Percentiles rank a stretch among this genome's conserved stretches.
Evolutionary conservation across 2,113 vertebrate species (phyloP).

Genomic region (Pangasianodon hypophthalmus): DNA sequence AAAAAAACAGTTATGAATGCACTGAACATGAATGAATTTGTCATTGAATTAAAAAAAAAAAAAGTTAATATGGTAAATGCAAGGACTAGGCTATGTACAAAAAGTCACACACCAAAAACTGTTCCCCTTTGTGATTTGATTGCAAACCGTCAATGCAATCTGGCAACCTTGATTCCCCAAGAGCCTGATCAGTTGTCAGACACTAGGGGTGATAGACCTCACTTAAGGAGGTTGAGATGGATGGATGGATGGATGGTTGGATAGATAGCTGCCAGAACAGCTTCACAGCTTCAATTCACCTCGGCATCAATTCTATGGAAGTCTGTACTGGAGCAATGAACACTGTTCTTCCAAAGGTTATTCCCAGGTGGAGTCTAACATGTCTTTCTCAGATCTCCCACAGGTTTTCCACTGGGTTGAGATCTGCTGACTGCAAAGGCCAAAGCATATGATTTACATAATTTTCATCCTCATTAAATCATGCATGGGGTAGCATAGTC

Average conservation of each 20-base stretch:
- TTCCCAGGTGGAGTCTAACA: too few species aligned
- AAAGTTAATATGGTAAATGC: neutral
- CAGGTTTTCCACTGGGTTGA: too few species aligned
- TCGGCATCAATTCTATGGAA: too few species aligned
- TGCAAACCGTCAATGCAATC: neutral
- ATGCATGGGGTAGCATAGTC: neutral
- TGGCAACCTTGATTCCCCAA: neutral
- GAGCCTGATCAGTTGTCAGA: neutral
- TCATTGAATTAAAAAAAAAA: neutral
- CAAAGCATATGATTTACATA: too few species aligned
- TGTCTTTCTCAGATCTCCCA: too few species aligned
- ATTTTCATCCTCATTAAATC: neutral
- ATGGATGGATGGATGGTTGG: neutral
- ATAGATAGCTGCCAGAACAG: neutral
- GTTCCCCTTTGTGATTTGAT: neutral
- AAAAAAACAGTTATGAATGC: neutral
- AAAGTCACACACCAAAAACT: neutral
- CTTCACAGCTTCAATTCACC: too few species aligned
- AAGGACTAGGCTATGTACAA: neutral
- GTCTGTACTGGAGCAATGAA: too few species aligned
- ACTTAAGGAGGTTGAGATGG: neutral
- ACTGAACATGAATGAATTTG: neutral
- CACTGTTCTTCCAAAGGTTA: too few species aligned
- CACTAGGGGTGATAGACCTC: constrained; percentile 40
- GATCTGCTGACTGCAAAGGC: too few species aligned